Conservation (phyloP, 2,797 vertebrate genomes). For the Limosa lapponica region DNA sequence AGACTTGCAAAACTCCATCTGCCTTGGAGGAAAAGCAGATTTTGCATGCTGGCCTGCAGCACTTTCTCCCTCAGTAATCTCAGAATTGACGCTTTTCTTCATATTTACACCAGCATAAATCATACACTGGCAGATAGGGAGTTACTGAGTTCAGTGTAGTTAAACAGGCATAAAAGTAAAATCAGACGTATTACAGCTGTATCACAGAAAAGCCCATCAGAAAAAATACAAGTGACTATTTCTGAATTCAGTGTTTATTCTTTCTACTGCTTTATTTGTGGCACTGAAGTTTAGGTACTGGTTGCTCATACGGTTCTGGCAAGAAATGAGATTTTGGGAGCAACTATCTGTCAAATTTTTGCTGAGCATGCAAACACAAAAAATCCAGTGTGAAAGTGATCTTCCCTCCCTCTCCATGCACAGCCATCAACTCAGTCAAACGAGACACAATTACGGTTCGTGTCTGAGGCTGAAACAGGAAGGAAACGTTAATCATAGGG, state of each 20-base stretch:
- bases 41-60: neutral
- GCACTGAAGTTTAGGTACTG: neutral
- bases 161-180: neutral
- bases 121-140: neutral
- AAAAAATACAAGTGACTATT: neutral
- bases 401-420: neutral
- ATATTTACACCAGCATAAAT: neutral
- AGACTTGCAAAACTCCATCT: neutral
- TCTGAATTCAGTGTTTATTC: neutral
- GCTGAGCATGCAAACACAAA: neutral
- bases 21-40: neutral
- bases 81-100: neutral
- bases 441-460: neutral
- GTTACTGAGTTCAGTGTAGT: neutral
- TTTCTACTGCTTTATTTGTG: neutral
- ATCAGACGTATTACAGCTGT: neutral
- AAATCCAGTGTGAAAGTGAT: neutral
- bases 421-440: neutral
- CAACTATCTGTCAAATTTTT: neutral
- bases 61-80: neutral
- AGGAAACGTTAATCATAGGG: slow-evolving; percentile 15
- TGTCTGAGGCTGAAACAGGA: slow-evolving; percentile 37
- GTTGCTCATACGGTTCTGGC: neutral
- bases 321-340: neutral
- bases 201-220: neutral